Percentiles rank a stretch among this genome's conserved stretches.
phyloP scores from a whole-genome alignment of 2,797 vertebrate species.

The Phalloptychus januarius region DNA sequence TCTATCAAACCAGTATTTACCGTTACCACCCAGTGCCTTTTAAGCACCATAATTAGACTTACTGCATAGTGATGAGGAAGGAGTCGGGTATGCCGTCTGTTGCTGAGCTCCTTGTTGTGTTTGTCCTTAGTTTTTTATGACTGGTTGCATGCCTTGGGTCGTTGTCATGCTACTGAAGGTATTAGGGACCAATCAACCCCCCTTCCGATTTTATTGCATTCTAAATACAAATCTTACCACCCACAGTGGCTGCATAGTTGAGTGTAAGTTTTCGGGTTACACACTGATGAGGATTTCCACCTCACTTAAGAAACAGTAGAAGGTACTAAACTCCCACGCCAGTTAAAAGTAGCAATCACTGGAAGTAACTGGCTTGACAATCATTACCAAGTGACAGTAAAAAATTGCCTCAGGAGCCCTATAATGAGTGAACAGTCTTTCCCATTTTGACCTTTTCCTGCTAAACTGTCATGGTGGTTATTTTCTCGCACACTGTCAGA shows the following conservation, averaged over 20 bases:
- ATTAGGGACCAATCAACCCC: background rate
- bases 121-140: constrained; percentile 13
- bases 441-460: constrained; percentile 68
- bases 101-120: constrained; percentile 9
- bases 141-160: constrained; percentile 3
- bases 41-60: constrained; percentile 1
- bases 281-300: constrained; percentile 10
- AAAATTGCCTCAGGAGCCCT: constrained; percentile 55
- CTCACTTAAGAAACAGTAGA: constrained; percentile 27
- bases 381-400: constrained; percentile 60
- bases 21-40: background rate
- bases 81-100: constrained; percentile 8
- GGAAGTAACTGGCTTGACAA: constrained; percentile 40
- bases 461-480: constrained; percentile 58
- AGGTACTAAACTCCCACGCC: constrained; percentile 30
- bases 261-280: background rate
- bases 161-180: constrained; percentile 5
- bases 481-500: constrained; percentile 53
- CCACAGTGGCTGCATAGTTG: background rate
- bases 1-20: constrained; percentile 15
- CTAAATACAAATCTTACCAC: constrained; percentile 6
- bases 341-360: constrained; percentile 44
- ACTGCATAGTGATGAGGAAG: constrained; percentile 8
- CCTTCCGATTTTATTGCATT: background rate
- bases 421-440: constrained; percentile 67